phyloP scores from a whole-genome alignment of 2,113 vertebrate genomes.

The Neogobius melanostomus region DNA sequence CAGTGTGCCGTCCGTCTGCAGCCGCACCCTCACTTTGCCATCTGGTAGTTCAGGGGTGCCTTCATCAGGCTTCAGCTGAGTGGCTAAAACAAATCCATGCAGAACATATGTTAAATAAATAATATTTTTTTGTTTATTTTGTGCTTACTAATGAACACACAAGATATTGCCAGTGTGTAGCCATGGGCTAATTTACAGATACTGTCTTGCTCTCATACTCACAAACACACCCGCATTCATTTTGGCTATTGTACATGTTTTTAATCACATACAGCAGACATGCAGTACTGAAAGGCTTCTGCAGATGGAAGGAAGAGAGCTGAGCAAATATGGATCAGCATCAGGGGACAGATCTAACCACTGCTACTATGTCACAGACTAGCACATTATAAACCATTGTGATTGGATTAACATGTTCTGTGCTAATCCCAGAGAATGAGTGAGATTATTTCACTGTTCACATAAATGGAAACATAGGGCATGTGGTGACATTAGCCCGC shows the following conservation, averaged over 20 bases:
- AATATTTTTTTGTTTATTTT: no score
- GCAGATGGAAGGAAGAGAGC: constrained; percentile 4
- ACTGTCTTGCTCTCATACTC: no score
- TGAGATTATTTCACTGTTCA: constrained; percentile 1
- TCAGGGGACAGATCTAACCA: background rate
- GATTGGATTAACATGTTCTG: constrained; percentile 16
- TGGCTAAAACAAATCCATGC: constrained; percentile 73
- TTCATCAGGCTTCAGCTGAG: constrained; percentile 91
- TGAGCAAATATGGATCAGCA: constrained; percentile 1
- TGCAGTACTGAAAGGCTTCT: background rate
- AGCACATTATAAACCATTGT: constrained; percentile 8
- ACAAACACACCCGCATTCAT: no score
- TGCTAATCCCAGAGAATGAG: constrained; percentile 19
- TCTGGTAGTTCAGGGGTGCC: constrained; percentile 85
- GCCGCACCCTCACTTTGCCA: constrained; percentile 81
- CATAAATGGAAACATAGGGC: background rate
- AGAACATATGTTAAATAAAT: background rate
- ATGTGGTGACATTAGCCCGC: background rate
- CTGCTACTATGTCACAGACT: background rate
- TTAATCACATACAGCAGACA: background rate
- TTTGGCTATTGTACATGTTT: background rate
- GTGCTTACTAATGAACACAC: no score
- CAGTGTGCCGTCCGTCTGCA: constrained; percentile 74
- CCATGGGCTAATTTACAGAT: no score
- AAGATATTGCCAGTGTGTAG: no score